A percentile compares a stretch with the other conserved stretches of the same genome.
These are phyloP conservation scores for Epicampocera succincta DNA, from an alignment of 2,888 invertebrate species.

Conservation along the genomic window DNA sequence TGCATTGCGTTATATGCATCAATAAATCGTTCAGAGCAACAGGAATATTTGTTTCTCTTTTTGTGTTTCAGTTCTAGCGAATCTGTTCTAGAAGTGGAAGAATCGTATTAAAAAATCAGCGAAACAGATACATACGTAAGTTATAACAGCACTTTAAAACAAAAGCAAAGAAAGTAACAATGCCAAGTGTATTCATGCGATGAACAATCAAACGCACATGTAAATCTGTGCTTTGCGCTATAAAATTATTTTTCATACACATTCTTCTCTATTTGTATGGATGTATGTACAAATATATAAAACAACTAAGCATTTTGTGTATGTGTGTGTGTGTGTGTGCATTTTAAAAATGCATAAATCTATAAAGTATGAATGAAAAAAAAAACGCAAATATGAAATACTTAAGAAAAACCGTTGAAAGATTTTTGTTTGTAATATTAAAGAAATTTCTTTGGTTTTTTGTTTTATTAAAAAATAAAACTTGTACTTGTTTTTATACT, in stretches of 20 bases:
- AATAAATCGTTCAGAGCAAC: constrained; percentile 70
- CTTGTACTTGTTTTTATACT: constrained; percentile 35
- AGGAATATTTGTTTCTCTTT: constrained; percentile 45
- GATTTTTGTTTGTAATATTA: constrained; percentile 45
- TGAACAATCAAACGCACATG: constrained; percentile 25
- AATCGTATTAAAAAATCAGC: constrained; percentile 17
- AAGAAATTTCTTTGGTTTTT: constrained; percentile 43
- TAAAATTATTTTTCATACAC: constrained; percentile 7
- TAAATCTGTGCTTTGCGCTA: not conserved
- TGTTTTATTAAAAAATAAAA: constrained; percentile 28
- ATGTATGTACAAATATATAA: too few species aligned
- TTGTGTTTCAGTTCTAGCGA: constrained; percentile 17
- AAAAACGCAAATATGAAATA: constrained; percentile 12
- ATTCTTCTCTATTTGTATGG: too few species aligned
- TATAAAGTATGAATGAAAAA: constrained; percentile 17
- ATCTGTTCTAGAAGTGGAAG: constrained; percentile 33
- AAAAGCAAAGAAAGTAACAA: constrained; percentile 57
- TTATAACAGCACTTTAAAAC: constrained; percentile 60
- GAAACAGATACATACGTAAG: constrained; percentile 30
- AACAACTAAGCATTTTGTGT: not conserved
- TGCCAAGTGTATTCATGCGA: constrained; percentile 60
- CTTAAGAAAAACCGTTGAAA: constrained; percentile 47
- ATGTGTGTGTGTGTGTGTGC: not conserved
- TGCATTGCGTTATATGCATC: constrained; percentile 69
- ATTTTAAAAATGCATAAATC: not conserved